phyloP scores from a whole-genome alignment of 2,888 invertebrate species.

The Pristionchus japonicus region DNA sequence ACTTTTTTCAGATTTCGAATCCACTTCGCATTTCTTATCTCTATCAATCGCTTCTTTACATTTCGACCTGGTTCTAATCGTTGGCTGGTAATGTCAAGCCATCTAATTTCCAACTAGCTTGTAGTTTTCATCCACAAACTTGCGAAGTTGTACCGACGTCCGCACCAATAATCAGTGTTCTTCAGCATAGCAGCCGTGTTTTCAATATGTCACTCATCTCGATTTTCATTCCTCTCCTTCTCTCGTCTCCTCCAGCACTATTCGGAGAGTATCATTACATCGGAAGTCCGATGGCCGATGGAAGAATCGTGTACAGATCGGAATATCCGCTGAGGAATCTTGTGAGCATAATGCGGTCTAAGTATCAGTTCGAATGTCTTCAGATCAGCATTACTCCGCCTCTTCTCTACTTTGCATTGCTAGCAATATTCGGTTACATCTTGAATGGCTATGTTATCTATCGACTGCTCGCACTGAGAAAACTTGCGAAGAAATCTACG shows the following conservation, averaged over 20 bases:
- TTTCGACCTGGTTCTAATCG: background rate
- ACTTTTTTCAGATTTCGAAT: background rate
- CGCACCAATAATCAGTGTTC: background rate
- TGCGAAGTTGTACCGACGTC: no score
- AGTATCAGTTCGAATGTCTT: background rate
- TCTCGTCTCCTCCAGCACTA: background rate
- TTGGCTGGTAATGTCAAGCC: background rate
- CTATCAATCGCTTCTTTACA: background rate
- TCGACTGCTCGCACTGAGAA: background rate
- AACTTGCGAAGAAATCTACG: background rate
- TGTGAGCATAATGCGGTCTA: background rate
- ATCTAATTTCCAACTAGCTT: background rate
- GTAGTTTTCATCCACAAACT: background rate
- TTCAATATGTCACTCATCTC: background rate
- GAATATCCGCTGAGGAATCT: background rate
- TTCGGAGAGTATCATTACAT: background rate
- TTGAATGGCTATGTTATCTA: background rate
- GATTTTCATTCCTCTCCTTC: background rate
- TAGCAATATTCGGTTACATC: background rate
- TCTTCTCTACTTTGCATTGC: background rate
- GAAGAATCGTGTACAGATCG: background rate
- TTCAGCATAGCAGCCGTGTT: background rate
- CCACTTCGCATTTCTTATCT: background rate
- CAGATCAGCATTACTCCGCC: background rate
- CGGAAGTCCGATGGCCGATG: background rate